Conservation (phyloP, 2,888 invertebrate genomes). For the Hemaris fuciformis region DNA sequence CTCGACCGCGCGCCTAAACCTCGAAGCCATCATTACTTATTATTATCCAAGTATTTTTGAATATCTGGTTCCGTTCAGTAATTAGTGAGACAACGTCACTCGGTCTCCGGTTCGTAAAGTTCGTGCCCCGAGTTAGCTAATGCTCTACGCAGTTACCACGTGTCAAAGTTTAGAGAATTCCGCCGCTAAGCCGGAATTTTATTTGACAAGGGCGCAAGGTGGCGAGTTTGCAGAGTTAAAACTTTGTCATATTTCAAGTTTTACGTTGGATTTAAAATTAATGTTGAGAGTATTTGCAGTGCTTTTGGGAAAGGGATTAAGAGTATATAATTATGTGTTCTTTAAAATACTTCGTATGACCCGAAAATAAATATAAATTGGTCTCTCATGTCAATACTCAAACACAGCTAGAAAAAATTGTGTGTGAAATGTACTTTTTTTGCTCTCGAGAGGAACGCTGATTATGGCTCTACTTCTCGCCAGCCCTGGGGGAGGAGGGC, state of each 20-base stretch:
- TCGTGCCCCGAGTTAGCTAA: conserved; percentile 29
- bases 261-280: conserved; percentile 31
- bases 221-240: conserved; percentile 28
- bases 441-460: too few species aligned
- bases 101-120: conserved; percentile 32
- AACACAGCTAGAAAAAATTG: too few species aligned
- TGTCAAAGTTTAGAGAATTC: conserved; percentile 34
- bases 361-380: too few species aligned
- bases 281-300: conserved; percentile 19
- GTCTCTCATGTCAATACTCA: too few species aligned
- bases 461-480: too few species aligned
- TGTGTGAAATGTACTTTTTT: too few species aligned
- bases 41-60: too few species aligned
- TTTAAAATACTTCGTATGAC: too few species aligned
- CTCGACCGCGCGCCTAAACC: too few species aligned
- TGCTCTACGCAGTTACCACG: conserved; percentile 39
- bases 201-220: conserved; percentile 31
- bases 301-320: not conserved
- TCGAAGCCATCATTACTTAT: too few species aligned
- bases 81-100: conserved; percentile 19
- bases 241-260: conserved; percentile 35
- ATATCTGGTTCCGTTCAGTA: conserved; percentile 10
- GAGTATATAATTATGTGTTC: not conserved
- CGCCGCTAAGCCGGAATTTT: conserved; percentile 20
- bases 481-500: too few species aligned